phyloP scores from a whole-genome alignment of 2,888 invertebrate species.

The Plagodis pulveraria region DNA sequence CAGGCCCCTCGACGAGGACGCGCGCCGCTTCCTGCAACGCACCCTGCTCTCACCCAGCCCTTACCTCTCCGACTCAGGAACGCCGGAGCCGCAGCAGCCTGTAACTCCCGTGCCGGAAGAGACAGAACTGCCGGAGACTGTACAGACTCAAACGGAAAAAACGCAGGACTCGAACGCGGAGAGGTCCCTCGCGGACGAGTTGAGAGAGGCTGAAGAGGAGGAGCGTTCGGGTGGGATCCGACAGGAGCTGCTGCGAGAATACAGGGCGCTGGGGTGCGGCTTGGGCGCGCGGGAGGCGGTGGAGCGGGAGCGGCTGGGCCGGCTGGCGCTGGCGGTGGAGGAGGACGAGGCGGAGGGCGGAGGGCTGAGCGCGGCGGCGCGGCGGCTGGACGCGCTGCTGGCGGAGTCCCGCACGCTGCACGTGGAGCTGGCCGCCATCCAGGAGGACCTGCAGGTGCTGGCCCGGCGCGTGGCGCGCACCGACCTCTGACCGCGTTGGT shows the following conservation, averaged over 20 bases:
- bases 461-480: constrained; percentile 72
- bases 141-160: constrained; percentile 15
- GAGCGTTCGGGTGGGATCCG: constrained; percentile 51
- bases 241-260: constrained; percentile 55
- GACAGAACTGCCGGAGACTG: constrained; percentile 2
- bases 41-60: constrained; percentile 68
- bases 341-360: constrained; percentile 45
- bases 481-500: constrained; percentile 75
- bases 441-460: constrained; percentile 83
- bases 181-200: constrained; percentile 72
- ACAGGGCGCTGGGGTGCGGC: constrained; percentile 54
- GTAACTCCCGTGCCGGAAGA: constrained; percentile 1
- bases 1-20: constrained; percentile 73
- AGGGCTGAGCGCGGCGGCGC: constrained; percentile 67
- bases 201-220: constrained; percentile 72
- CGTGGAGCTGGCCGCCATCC: constrained; percentile 76
- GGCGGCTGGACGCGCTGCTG: constrained; percentile 72
- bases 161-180: constrained; percentile 43
- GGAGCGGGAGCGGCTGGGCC: constrained; percentile 72
- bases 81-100: constrained; percentile 49
- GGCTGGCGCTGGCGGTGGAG: constrained; percentile 77
- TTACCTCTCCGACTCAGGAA: constrained; percentile 48
- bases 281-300: constrained; percentile 63
- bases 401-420: constrained; percentile 76
- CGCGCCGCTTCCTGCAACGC: constrained; percentile 70